phyloP scores from a whole-genome alignment of 2,113 vertebrate species.

The Rhea pennata region DNA sequence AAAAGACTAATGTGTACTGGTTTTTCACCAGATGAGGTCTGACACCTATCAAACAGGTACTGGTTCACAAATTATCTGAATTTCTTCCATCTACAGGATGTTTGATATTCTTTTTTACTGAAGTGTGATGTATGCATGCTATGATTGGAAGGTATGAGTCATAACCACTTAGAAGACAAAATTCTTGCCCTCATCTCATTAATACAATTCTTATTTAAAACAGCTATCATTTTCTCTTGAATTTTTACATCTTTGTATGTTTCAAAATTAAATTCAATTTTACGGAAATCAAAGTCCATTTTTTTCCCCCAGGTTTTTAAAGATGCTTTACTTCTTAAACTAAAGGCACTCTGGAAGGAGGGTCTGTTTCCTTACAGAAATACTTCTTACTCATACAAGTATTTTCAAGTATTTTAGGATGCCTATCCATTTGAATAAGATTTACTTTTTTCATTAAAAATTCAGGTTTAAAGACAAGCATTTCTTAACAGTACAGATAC shows the following conservation, averaged over 20 bases:
- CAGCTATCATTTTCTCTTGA: conserved; percentile 38
- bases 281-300: conserved; percentile 5
- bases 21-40: not conserved
- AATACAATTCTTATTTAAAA: conserved; percentile 71
- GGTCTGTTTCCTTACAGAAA: not conserved
- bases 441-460: not conserved
- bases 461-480: not conserved
- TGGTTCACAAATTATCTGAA: not conserved
- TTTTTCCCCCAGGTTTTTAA: not conserved
- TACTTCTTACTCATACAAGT: not conserved
- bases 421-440: not conserved
- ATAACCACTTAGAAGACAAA: conserved; percentile 52
- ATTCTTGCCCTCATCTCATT: conserved; percentile 48
- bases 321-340: not conserved
- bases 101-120: conserved; percentile 7
- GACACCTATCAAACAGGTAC: not conserved
- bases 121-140: conserved; percentile 1
- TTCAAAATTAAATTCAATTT: conserved; percentile 50
- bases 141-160: conserved; percentile 65
- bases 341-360: not conserved
- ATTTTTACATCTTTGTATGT: not conserved
- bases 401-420: not conserved
- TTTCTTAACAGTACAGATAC: not conserved
- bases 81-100: not conserved
- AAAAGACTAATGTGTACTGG: not conserved